Base-by-base conservation (phyloP, 2,113 vertebrate species). In the Epinephelus lanceolatus region DNA sequence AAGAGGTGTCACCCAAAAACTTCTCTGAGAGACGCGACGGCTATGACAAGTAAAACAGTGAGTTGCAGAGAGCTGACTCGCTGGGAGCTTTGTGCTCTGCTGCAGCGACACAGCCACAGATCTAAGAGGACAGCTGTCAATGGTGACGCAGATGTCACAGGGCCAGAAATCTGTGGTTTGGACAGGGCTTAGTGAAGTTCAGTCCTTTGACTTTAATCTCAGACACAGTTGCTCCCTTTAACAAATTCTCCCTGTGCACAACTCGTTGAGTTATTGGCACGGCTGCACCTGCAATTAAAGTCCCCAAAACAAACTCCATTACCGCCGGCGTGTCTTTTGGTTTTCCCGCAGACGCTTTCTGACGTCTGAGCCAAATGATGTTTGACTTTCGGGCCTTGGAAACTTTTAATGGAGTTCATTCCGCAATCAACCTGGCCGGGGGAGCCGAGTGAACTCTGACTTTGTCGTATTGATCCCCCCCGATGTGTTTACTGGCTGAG, bases 401-500 rank as follows among this genome's bases (percentile, higher is more conserved):
- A 94, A 92, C 86, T 89, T 94, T 91, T 86, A 92, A 82, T 90
- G 90, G 89, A 92, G 89, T 94, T 94, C 81, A 85, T 92, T 93
- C 73, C 72, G 86, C 89, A 94, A 93, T 92, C 88, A 94, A 92
- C 92, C 94, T 92, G 84, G 86, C 85, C 75, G 78, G 30, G 72
- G 71, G 90, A 90, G 92, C 84, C 71, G 75, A 81, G 81, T 92
- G 92, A 95, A 93, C 94, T 95, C 92, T 95, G 92, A 92, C 89
- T 95, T 95, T 90, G 76, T 88, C 19, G 60, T 93, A 95, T 92
- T 86, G 93, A 96, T 94, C 91, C 18, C 6, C 65, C 74, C 67
- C 88, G 72, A 89, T 87, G 62, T 60, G 70, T 92, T 90, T 95
- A 89, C 88, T 76, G 90, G 93, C 86, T 91, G 88, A 94, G 94